Evolutionary conservation across 2,113 vertebrate genomes (phyloP).

Genomic region (Sturnus vulgaris): DNA sequence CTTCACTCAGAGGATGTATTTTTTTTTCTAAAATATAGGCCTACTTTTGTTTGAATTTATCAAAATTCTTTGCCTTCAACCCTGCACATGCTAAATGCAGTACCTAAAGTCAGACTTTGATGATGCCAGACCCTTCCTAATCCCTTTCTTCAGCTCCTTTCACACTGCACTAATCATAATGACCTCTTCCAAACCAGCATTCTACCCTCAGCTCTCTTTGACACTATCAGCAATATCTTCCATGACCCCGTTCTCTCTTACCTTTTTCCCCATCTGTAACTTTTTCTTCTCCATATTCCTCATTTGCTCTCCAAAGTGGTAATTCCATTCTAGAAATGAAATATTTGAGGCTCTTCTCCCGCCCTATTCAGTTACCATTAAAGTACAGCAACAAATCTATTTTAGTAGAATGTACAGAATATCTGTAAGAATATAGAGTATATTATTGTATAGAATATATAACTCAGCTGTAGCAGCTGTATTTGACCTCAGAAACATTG

Average conservation of each 20-base stretch:
- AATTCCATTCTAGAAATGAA: background rate
- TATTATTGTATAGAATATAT: background rate
- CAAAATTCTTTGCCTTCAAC: background rate
- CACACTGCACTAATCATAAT: background rate
- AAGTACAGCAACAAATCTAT: background rate
- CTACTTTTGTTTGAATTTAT: background rate
- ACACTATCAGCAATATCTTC: background rate
- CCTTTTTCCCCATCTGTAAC: background rate
- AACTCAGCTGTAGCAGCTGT: background rate
- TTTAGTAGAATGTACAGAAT: background rate
- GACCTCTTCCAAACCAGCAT: background rate
- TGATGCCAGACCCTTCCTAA: background rate
- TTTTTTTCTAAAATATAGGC: background rate
- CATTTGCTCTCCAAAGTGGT: background rate
- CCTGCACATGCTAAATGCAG: background rate
- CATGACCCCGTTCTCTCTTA: background rate
- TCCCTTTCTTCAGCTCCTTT: background rate
- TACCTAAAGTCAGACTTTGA: background rate
- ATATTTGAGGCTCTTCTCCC: background rate
- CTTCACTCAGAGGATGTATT: background rate
- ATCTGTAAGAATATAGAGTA: background rate
- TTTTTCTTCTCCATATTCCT: background rate
- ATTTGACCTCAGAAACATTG: background rate
- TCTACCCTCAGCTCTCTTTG: background rate
- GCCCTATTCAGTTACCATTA: background rate